These are phyloP conservation scores for Lamellibrachia luymesi DNA, from an alignment of 1,140 invertebrate species.

Conservation along the genomic window DNA sequence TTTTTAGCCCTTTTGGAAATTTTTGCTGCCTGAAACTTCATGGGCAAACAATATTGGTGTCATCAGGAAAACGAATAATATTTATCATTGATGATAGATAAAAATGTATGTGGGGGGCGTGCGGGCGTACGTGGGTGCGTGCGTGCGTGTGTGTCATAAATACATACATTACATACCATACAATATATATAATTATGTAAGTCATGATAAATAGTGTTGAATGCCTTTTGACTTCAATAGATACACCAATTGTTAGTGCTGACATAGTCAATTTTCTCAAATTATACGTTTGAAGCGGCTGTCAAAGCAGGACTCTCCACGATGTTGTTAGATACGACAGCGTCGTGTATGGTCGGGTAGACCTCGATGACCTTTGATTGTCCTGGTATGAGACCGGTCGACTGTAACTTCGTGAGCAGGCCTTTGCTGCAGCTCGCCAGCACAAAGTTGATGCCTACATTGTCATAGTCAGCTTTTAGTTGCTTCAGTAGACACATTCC, in stretches of 20 bases:
- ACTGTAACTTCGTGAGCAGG: background rate
- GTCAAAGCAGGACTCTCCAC: background rate
- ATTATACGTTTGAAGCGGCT: no score
- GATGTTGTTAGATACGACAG: background rate
- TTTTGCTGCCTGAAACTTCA: no score
- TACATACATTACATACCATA: background rate
- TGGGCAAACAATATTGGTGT: background rate
- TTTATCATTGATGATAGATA: background rate
- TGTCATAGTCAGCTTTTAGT: background rate
- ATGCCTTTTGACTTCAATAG: background rate
- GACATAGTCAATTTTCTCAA: no score
- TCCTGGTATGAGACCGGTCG: background rate
- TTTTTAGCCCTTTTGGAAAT: no score
- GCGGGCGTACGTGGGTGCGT: no score
- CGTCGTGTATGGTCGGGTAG: conserved; percentile 12
- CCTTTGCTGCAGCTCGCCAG: background rate
- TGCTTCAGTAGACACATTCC: conserved; percentile 16
- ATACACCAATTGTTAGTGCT: background rate
- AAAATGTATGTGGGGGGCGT: no score
- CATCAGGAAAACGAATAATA: background rate
- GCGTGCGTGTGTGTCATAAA: no score
- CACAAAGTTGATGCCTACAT: background rate
- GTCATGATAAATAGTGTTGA: background rate
- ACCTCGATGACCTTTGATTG: background rate
- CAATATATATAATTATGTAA: background rate